Evolutionary conservation across 2,113 vertebrate genomes (phyloP).

Genomic region (Otis tarda): DNA sequence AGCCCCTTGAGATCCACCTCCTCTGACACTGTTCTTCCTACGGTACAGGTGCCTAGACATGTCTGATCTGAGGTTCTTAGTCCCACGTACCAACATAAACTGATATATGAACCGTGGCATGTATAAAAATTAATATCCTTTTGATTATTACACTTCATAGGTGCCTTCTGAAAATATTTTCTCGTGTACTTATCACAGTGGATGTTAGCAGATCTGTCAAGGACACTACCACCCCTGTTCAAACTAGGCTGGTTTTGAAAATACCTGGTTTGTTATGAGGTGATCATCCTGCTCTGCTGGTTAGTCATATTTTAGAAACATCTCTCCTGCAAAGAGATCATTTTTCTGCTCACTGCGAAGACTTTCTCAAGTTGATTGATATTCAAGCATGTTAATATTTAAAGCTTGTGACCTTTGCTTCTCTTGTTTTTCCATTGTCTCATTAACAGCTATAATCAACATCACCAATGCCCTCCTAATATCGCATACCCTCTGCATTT

Average conservation of each 20-base stretch:
- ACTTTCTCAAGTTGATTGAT: not conserved
- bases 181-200: not conserved
- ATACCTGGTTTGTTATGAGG: not conserved
- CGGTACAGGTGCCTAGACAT: not conserved
- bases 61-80: not conserved
- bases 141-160: not conserved
- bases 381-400: not conserved
- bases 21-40: not conserved
- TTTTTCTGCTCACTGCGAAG: not conserved
- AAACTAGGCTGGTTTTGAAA: not conserved
- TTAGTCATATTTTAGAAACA: not conserved
- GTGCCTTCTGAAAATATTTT: not conserved
- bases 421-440: not conserved
- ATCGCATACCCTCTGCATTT: not conserved
- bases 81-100: not conserved
- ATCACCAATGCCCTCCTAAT: not conserved
- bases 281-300: not conserved
- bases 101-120: rapidly evolving
- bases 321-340: not conserved
- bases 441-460: not conserved
- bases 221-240: not conserved
- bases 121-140: not conserved
- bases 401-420: not conserved
- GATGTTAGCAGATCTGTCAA: not conserved
- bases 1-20: not conserved